Conservation (phyloP, 92 coral and sea anemone species). For the Phymanthus crucifer region DNA sequence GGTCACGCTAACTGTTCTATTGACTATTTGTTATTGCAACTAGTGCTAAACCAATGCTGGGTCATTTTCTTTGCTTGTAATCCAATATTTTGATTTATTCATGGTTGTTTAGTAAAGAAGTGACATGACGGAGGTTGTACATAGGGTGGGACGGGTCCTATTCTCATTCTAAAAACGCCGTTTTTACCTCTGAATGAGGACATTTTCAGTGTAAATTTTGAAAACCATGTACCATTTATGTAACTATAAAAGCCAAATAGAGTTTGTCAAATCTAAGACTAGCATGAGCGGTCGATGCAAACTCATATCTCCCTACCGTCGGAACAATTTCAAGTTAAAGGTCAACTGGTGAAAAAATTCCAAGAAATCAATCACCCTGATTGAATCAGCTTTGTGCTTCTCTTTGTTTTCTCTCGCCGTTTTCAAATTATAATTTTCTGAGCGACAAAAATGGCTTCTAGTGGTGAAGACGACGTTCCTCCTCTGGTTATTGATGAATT, state of each 20-base stretch:
- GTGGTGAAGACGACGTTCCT: neutral
- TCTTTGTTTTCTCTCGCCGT: neutral
- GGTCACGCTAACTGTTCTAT: neutral
- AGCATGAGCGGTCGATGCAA: no score
- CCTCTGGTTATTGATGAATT: slow-evolving; percentile 43
- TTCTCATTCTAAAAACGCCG: neutral
- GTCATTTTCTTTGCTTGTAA: neutral
- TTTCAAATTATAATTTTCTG: neutral
- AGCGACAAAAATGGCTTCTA: neutral
- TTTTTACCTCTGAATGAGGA: neutral
- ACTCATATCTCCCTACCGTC: no score
- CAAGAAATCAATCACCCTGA: neutral
- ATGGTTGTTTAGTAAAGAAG: neutral
- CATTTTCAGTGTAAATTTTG: no score
- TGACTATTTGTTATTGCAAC: neutral
- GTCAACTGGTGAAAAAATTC: neutral
- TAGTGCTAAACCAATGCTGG: neutral
- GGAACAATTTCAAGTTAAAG: no score
- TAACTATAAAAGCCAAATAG: no score
- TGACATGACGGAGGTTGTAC: neutral
- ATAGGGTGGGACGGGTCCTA: neutral
- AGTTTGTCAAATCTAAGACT: no score
- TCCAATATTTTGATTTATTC: neutral
- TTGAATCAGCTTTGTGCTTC: neutral
- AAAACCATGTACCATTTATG: no score